Evolutionary conservation across 2,888 invertebrate species (phyloP), one percentile per base, ranked within the genome.

Genomic region (Iselma pallidipennis): DNA sequence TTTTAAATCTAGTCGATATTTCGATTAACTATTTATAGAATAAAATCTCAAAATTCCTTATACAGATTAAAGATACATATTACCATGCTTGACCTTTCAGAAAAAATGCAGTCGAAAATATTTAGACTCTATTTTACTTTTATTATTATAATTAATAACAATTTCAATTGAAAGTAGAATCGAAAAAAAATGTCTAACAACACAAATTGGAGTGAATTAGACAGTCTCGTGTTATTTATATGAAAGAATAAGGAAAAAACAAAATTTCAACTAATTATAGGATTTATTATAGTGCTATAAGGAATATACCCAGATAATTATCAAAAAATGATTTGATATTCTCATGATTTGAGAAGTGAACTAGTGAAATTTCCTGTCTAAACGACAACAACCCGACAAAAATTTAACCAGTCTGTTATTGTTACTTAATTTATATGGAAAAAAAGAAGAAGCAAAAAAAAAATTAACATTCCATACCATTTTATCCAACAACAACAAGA

Each of bases 401-500:
- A 45, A 45, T 45, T 45, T 21, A 45, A 45, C 45, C 19, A 45
- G 21, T 45, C 21, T 45, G 45, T 45, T 37, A 37, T 45, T 21
- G 45, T 45, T 12, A 21, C 37, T 6, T 16, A 37, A 37, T 37
- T 16, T 16, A 16, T 37, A 16, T 45, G 21, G n/a, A n/a, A 10
- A 4, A 19, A 19, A 10, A 42, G 1, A 10, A 19, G 16, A 42
- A 7, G 6, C 4, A 33, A 14, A 14, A 33, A 2, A 31, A 31
- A 12, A 12, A 12, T 33, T 4, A 42, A 42, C 16, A 42, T 42
- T 14, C 16, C 42, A 60, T 42, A 51, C 60, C n/a, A 42, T 45
- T n/a, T n/a, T n/a, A n/a, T n/a, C 59, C 58, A 67, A 60, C 55
- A 66, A 62, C 55, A 66, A 66, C 57, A 65, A n/a, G n/a, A 65